A percentile compares a stretch with the other conserved stretches of the same genome.
Conservation (phyloP, 2,797 vertebrate species). For the Poeciliopsis paucimaculata region DNA sequence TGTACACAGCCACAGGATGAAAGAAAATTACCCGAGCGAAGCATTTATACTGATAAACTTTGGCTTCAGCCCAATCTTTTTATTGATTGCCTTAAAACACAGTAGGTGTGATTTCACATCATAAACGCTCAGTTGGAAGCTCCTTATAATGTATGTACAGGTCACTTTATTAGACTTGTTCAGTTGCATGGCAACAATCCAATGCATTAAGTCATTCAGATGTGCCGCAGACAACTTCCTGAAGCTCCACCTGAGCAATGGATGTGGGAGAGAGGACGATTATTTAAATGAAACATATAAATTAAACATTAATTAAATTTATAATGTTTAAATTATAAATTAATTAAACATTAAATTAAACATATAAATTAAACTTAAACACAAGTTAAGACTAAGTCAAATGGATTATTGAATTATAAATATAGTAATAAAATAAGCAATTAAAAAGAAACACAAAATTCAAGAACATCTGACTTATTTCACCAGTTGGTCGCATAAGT, state of each 20-base stretch:
- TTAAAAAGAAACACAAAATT: background rate
- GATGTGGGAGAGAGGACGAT: too few species aligned
- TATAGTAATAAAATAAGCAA: background rate
- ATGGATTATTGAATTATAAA: background rate
- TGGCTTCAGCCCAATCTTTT: too few species aligned
- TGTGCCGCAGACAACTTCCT: background rate
- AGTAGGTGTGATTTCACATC: too few species aligned
- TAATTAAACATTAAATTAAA: too few species aligned
- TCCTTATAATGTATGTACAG: too few species aligned
- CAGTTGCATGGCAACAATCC: background rate
- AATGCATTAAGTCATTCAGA: background rate
- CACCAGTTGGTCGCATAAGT: background rate
- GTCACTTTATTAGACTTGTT: background rate
- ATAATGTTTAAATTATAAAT: too few species aligned
- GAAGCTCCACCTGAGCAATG: background rate
- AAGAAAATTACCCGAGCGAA: too few species aligned
- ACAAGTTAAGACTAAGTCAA: background rate
- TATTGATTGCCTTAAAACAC: too few species aligned
- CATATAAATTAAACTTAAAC: background rate
- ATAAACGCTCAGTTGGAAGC: too few species aligned
- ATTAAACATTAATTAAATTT: too few species aligned
- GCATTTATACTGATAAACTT: too few species aligned
- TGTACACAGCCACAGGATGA: background rate
- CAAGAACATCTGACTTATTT: background rate
- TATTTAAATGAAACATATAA: too few species aligned